Conservation (phyloP, 2,888 invertebrate species). For the Sesia bembeciformis region DNA sequence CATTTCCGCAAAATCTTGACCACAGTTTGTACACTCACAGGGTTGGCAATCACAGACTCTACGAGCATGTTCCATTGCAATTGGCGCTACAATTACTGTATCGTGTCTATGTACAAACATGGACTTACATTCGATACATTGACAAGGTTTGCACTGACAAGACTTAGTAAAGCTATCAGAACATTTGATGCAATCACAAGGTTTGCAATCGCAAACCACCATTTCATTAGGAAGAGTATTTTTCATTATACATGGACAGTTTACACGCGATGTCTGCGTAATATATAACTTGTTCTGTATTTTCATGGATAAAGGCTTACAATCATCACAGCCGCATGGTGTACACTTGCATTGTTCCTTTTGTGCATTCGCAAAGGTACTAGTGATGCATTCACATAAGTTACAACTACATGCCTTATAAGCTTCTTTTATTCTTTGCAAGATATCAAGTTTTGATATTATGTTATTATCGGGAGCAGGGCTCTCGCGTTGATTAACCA, state of each 20-base stretch:
- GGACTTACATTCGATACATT: slow-evolving; percentile 27
- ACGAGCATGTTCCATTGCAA: slow-evolving; percentile 17
- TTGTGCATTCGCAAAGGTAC: slow-evolving; percentile 4
- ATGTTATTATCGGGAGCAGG: not conserved
- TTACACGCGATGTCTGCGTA: slow-evolving; percentile 1
- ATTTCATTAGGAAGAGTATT: not conserved
- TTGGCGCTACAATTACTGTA: slow-evolving; percentile 23
- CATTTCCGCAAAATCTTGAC: slow-evolving; percentile 23
- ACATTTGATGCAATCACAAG: slow-evolving; percentile 25
- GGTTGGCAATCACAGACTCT: slow-evolving; percentile 33
- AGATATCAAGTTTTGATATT: slow-evolving; percentile 25
- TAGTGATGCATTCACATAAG: slow-evolving; percentile 45
- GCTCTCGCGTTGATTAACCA: not conserved
- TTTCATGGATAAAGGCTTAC: slow-evolving; percentile 4
- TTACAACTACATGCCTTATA: slow-evolving; percentile 54
- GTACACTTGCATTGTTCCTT: slow-evolving; percentile 8
- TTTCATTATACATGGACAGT: slow-evolving; percentile 17
- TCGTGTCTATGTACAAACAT: slow-evolving; percentile 8
- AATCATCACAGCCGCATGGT: slow-evolving; percentile 4
- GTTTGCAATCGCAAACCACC: slow-evolving; percentile 23
- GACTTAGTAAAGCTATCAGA: slow-evolving; percentile 10
- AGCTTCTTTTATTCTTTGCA: slow-evolving; percentile 39
- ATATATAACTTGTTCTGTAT: not conserved
- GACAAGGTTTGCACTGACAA: slow-evolving; percentile 32
- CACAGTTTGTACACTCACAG: slow-evolving; percentile 38